Conservation (phyloP, 2,888 invertebrate species). For the Mythimna impura region DNA sequence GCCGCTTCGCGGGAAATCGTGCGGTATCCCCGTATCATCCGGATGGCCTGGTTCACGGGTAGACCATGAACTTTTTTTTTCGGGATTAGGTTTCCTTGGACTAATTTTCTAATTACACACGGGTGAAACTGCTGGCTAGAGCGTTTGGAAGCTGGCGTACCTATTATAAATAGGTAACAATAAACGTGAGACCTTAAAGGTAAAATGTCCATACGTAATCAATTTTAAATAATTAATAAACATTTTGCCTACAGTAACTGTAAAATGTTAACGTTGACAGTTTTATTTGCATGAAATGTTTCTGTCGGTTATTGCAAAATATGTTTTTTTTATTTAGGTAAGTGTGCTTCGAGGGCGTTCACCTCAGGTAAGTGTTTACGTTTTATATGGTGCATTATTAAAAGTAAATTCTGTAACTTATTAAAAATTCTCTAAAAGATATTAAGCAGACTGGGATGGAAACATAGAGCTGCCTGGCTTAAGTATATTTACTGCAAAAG, state of each 20-base stretch:
- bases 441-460: too few relatives aligned
- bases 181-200: constrained; percentile 9
- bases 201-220: constrained; percentile 17
- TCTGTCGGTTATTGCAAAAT: constrained; percentile 75
- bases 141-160: background rate
- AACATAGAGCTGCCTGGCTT: background rate
- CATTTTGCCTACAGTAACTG: constrained; percentile 11
- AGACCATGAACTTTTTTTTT: too few relatives aligned
- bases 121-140: background rate
- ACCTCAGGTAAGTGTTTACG: constrained; percentile 64
- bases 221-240: constrained; percentile 19
- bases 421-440: background rate
- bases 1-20: too few relatives aligned
- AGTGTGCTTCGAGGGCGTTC: constrained; percentile 80
- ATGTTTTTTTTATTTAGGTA: constrained; percentile 77
- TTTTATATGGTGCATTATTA: background rate
- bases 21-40: too few relatives aligned
- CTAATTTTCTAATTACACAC: background rate
- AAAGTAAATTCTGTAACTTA: constrained; percentile 1
- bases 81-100: too few relatives aligned
- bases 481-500: too few relatives aligned
- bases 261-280: constrained; percentile 49
- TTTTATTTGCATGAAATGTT: constrained; percentile 68
- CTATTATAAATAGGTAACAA: background rate
- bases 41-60: too few relatives aligned